phyloP scores from a whole-genome alignment of 2,888 invertebrate species.

The Copidosoma aretas region DNA sequence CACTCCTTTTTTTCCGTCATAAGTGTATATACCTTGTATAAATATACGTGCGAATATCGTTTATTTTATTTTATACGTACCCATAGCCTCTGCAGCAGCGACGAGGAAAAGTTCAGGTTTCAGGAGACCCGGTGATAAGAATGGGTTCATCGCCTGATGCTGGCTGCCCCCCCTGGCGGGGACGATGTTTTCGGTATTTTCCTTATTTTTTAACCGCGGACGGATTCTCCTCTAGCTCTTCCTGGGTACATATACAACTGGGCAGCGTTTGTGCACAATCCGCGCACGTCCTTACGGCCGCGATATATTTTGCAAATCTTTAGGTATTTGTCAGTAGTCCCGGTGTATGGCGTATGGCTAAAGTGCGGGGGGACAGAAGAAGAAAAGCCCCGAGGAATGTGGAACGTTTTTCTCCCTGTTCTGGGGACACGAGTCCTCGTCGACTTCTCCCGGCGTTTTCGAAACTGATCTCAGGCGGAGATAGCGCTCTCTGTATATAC shows the following conservation, averaged over 20 bases:
- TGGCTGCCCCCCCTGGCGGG: no score
- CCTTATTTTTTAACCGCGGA: not conserved
- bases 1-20: no score
- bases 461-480: slow-evolving; percentile 47
- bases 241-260: not conserved
- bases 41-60: no score
- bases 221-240: not conserved
- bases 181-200: slow-evolving; percentile 5
- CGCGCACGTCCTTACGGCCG: slow-evolving; percentile 44
- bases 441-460: slow-evolving; percentile 46
- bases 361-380: not conserved
- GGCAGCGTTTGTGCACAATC: slow-evolving; percentile 1
- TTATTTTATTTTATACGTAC: no score
- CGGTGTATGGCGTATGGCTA: not conserved
- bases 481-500: slow-evolving; percentile 39
- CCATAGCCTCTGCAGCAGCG: no score
- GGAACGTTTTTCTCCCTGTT: no score
- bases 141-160: no score
- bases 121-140: not conserved
- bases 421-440: no score
- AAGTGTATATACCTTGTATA: no score
- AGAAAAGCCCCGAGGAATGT: not conserved
- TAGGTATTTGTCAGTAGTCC: slow-evolving; percentile 54
- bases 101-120: not conserved
- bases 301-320: slow-evolving; percentile 59